Evolutionary conservation across 2,113 vertebrate species (phyloP), one percentile per base, ranked within the genome.

Genomic region (Uria lomvia): DNA sequence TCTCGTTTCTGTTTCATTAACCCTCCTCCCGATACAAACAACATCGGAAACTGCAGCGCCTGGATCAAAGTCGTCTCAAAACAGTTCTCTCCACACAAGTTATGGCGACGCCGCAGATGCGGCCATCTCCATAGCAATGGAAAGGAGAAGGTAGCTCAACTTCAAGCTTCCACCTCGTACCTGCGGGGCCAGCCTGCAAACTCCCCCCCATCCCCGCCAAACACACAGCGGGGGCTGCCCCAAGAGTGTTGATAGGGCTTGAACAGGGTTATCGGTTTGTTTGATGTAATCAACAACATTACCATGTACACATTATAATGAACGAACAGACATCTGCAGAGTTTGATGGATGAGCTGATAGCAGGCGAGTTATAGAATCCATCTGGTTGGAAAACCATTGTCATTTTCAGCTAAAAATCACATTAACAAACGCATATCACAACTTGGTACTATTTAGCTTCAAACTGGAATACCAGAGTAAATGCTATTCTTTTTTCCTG

Each of bases 311-410:
- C 59, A 1, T 65, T 78, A 49, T 40, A 91, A 92, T 12, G 5
- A 92, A 62, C 0, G 1, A 27, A 73, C 56, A 92, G 81, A 88
- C 63, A 94, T 83, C 85, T 65, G 93, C 0, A 0, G 45, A 76
- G 79, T 60, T 55, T 97, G 94, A 96, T 53, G 75, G 93, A 96
- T 94, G 90, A 96, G 90, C 88, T 95, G 94, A 96, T 84, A 89
- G 82, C 90, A 88, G 86, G 72, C 18, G 2, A 66, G 85, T 78
- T 92, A 95, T 19, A 86, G 75, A 95, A 96, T 91, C 94, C 96
- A 94, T 94, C 91, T 97, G 96, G 40, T 47, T 91, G 74, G 85
- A 77, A 95, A 96, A 68, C 38, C 84, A 88, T 83, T 88, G 93
- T 90, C 93, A 86, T 90, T 95, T 94, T 83, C 89, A 90, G 91